Conservation (phyloP, 2,888 invertebrate species). For the Cosmia pyralina region DNA sequence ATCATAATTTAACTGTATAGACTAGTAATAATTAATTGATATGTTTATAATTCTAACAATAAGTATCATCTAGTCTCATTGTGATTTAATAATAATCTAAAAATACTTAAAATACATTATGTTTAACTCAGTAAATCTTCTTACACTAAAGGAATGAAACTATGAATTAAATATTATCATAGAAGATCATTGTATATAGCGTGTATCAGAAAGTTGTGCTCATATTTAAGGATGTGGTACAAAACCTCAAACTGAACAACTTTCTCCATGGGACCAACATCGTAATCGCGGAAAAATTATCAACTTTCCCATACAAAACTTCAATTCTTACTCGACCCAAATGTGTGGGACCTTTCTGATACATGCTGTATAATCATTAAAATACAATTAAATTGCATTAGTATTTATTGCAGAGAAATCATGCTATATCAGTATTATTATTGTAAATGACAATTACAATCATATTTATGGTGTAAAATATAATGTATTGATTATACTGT, state of each 20-base stretch:
- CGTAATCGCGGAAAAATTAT: no score
- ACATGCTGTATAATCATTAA: constrained; percentile 18
- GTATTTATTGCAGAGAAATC: constrained; percentile 36
- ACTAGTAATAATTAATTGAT: constrained; percentile 53
- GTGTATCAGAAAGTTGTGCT: no score
- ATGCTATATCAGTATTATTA: constrained; percentile 30
- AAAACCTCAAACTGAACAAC: no score
- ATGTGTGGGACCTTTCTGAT: no score
- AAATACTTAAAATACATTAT: constrained; percentile 32
- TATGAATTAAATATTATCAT: constrained; percentile 40
- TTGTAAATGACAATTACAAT: constrained; percentile 40
- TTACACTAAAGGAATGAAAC: constrained; percentile 66
- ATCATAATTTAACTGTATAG: constrained; percentile 3
- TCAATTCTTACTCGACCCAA: no score
- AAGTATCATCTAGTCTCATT: constrained; percentile 38
- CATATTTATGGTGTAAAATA: constrained; percentile 45
- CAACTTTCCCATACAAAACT: no score
- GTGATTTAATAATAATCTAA: constrained; percentile 36
- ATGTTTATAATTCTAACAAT: constrained; percentile 54
- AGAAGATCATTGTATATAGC: constrained; percentile 25
- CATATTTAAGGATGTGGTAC: no score
- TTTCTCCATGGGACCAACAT: no score
- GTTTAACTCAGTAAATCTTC: constrained; percentile 52
- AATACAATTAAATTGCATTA: constrained; percentile 43
- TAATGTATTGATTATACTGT: constrained; percentile 41